Percentiles rank a stretch among this genome's conserved stretches.
phyloP scores from a whole-genome alignment of 35 echinoderm and acorn worm species.

The Anneissia japonica region DNA sequence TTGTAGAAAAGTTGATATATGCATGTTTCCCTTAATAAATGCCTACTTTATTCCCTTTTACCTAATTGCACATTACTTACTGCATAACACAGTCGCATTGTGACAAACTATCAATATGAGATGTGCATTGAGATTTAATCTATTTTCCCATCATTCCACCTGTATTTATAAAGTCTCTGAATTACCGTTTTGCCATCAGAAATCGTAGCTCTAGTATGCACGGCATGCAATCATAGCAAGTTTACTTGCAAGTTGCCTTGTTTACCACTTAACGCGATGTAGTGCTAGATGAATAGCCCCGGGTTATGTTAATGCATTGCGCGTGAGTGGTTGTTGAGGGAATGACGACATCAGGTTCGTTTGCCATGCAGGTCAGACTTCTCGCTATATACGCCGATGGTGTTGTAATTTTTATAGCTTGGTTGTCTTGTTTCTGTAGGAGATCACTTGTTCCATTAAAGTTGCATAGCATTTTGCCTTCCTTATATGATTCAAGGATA shows the following conservation, averaged over 20 bases:
- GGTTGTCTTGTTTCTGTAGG: neutral
- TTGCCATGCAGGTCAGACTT: neutral
- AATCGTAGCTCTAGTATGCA: neutral
- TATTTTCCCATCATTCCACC: neutral
- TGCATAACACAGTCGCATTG: too few species aligned
- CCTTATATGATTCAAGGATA: neutral
- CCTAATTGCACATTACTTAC: neutral
- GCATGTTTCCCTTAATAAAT: neutral
- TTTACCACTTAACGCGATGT: neutral
- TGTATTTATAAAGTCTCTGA: neutral
- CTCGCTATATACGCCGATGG: neutral
- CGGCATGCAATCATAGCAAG: neutral
- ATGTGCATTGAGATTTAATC: neutral
- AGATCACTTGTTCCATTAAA: neutral
- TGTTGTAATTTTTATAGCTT: too few species aligned
- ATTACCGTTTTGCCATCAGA: neutral
- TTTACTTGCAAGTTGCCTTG: neutral
- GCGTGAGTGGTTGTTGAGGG: neutral
- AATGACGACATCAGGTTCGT: neutral
- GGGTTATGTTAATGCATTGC: neutral
- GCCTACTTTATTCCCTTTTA: neutral
- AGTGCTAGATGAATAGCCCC: neutral
- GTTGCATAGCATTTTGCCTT: neutral
- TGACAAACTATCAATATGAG: neutral
- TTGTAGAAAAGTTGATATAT: neutral